Base-by-base conservation (phyloP, 2,888 invertebrate genomes). In the Polymixis lichenea region DNA sequence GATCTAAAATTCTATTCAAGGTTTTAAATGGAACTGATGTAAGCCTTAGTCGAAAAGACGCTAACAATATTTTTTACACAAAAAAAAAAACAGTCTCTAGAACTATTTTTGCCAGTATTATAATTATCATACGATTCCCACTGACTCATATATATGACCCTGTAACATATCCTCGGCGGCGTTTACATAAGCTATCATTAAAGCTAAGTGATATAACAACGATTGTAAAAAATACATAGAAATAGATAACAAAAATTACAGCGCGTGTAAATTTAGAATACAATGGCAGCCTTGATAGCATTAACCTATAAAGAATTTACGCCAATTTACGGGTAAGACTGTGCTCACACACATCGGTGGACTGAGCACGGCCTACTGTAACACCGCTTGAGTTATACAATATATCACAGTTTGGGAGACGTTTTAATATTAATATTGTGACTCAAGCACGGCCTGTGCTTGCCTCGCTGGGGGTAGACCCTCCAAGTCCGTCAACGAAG, bases 221-320 rank as follows among this genome's bases (percentile, higher is more conserved):
- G 32, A 53, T 60, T 61, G 43, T 66, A 62, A 83, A 60, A 76
- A 81, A 28, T 58, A 82, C 73, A n/a, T 56, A 60, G 17, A 11
- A 67, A 72, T 66, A n/a, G 86, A 86, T 83, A 77, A 9, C 1
- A 83, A 66, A 72, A 71, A 49, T 3, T 1, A 56, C 51, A 55
- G 19, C 25, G 32, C 32, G 66, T 49, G 28, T 55, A 32, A 51
- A 25, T 65, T 51, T 38, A 67, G 68, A 72, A 60, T 49, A 72
- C 75, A 77, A 38, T 58, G 17, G 43, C 19, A 64, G n/a, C 83
- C 67, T 78, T 78, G 79, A 22, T 61, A 55, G 2, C 61, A 13
- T 0, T 56, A 71, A 73, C 77, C 65, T 75, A 68, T 25, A 43
- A 65, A 72, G 2, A 61, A 69, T 28, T 51, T 46, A 53, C 38